Evolutionary conservation across 2,797 vertebrate species (phyloP), one percentile per base, ranked within the genome.

Genomic region (Cetoscarus ocellatus): DNA sequence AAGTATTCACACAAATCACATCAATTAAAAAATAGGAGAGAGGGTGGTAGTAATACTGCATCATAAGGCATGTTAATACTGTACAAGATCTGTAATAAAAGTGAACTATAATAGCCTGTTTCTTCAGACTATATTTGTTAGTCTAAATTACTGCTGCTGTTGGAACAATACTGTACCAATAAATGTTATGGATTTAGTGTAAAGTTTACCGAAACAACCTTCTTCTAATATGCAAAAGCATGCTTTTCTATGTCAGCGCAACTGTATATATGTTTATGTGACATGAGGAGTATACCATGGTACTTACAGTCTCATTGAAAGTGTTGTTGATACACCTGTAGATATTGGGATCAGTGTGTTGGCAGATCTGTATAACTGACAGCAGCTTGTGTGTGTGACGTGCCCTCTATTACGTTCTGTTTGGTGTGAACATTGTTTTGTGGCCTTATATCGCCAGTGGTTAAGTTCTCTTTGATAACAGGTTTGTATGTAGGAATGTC

Each of bases 151-250:
- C 70, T 85, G 84, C 91, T 89, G 86, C 85, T 89, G 88, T 89
- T 90, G 83, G 77, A 85, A 75, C 76, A 80, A 85, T 78, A 79
- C 85, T 88, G 82, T 86, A 90, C 73, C 75, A 76, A 87, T 85
- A 86, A 59, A 85, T 86, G 87, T 89, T 82, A 82, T 84, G 83
- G 81, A 83, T 80, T 86, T 82, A 70, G 81, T 92, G 88, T 86
- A 84, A 91, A 88, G 87, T 92, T 91, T 91, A 91, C 83, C 7
- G 17, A 84, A 39, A 90, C 76, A 85, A 89, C 71, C 83, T 79
- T 86, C 90, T 83, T 86, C 90, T 83, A 90, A 92, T 93, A 92
- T 93, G 92, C 92, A 93, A 93, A 87, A 85, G 88, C 86, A 91
- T 92, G 90, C 77, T 89, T 93, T 93, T 93, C 75, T 91, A 90